phyloP scores from a whole-genome alignment of 64 coral and sea anemone species.

The Stichodactyla helianthus region DNA sequence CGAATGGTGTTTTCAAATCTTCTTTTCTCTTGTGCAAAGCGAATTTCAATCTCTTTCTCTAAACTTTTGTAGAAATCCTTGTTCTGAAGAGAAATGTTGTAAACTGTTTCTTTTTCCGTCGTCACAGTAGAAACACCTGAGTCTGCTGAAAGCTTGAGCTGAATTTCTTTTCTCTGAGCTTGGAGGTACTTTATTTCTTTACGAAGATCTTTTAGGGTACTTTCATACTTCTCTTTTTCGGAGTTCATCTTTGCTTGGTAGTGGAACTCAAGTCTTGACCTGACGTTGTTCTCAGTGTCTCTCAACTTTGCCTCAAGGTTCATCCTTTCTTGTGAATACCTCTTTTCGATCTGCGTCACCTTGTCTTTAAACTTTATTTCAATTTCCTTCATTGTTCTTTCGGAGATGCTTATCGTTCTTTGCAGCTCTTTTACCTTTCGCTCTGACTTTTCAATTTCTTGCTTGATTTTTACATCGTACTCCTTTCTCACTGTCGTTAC shows the following conservation, averaged over 20 bases:
- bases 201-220: conserved; percentile 31
- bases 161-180: conserved; percentile 53
- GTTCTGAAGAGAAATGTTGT: background rate
- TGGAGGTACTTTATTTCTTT: conserved; percentile 53
- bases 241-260: conserved; percentile 26
- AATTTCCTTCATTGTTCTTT: conserved; percentile 20
- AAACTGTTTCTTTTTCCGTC: background rate
- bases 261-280: conserved; percentile 23
- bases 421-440: conserved; percentile 14
- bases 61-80: conserved; percentile 15
- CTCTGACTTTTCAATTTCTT: conserved; percentile 23
- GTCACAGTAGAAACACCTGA: background rate
- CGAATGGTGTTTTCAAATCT: conserved; percentile 26
- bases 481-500: conserved; percentile 9
- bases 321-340: conserved; percentile 31
- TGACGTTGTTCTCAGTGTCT: conserved; percentile 11
- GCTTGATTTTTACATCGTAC: conserved; percentile 5
- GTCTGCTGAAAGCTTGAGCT: conserved; percentile 26
- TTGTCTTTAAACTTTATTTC: conserved; percentile 40
- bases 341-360: conserved; percentile 8
- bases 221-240: conserved; percentile 55
- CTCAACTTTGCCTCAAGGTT: conserved; percentile 2
- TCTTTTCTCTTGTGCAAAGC: background rate
- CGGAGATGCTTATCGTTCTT: conserved; percentile 4
- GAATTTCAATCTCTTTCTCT: background rate